Evolutionary conservation across 2,797 vertebrate species (phyloP).

Genomic region (Pitangus sulphuratus): DNA sequence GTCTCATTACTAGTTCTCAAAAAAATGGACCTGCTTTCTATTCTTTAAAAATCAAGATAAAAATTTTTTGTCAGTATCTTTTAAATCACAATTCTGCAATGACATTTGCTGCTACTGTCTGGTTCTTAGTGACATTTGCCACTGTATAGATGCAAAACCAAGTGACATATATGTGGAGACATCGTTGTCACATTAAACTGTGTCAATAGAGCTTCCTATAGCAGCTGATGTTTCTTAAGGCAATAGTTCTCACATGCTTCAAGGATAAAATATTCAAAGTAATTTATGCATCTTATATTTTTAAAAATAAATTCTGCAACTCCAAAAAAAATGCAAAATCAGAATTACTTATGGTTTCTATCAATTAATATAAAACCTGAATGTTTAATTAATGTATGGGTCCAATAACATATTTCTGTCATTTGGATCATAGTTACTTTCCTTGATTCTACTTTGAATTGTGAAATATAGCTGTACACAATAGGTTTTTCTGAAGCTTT

Average conservation of each 20-base stretch:
- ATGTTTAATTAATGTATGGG: neutral
- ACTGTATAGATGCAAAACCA: neutral
- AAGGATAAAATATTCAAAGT: neutral
- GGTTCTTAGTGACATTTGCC: neutral
- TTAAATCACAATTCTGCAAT: neutral
- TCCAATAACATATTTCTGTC: neutral
- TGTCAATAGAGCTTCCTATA: neutral
- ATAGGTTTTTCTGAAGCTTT: neutral
- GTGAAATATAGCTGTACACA: neutral
- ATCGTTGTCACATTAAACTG: neutral
- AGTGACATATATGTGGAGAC: neutral
- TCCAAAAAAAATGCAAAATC: neutral
- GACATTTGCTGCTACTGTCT: neutral
- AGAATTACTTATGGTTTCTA: neutral
- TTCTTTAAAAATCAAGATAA: neutral
- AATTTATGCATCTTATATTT: neutral
- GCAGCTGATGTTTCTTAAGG: neutral
- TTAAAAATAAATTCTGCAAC: neutral
- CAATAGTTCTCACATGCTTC: neutral
- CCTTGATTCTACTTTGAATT: neutral
- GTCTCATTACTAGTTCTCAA: neutral
- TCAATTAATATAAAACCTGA: neutral
- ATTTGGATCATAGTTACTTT: neutral
- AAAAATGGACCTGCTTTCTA: neutral
- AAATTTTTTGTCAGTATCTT: neutral